Evolutionary conservation across 2,888 invertebrate genomes (phyloP), one percentile per base, ranked within the genome.

Genomic region (Nymphalis c-album): DNA sequence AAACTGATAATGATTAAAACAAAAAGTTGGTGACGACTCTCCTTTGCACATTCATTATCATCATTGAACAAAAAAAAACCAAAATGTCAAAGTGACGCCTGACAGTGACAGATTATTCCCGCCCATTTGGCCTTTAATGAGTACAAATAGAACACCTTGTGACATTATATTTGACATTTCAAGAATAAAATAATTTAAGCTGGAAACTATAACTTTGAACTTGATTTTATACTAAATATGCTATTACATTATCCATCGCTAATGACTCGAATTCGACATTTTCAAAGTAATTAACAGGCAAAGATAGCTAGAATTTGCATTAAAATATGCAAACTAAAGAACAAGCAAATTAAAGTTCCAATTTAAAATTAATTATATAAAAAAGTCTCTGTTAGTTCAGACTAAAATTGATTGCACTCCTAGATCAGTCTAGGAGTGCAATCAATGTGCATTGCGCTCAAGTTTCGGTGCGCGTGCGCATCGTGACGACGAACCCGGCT

Each of bases 21-120:
- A n/a, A 18, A 17, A 48, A 6, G 2, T n/a, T 51, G 48, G 45
- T 26, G 26, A 58, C 10, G 13, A 40, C 51, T 7, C 16, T 59
- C 35, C 31, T 16, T n/a, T 31, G 47, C 35, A 47, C 47, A 22
- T 47, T 62, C 35, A 35, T 45, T 46, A 64, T 63, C n/a, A 40
- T 5, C 26, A 31, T 50, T 18, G 10, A 55, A 63, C 63, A 53
- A 64, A 64, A 73, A 74, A 71, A 71, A 71, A 69, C 59, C 63
- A 71, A 69, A 71, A 65, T 72, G 74, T 73, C 70, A 72, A 47
- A 64, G 69, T 66, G 69, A 73, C 68, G 70, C 67, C 35, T 71
- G 76, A 74, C 75, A 74, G 65, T 76, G 72, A 75, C 71, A 66
- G 73, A 76, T 76, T 69, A 65, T 67, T 51, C 51, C 22, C 51